phyloP scores from a whole-genome alignment of 2,797 vertebrate genomes.

The Eutrigla gurnardus region DNA sequence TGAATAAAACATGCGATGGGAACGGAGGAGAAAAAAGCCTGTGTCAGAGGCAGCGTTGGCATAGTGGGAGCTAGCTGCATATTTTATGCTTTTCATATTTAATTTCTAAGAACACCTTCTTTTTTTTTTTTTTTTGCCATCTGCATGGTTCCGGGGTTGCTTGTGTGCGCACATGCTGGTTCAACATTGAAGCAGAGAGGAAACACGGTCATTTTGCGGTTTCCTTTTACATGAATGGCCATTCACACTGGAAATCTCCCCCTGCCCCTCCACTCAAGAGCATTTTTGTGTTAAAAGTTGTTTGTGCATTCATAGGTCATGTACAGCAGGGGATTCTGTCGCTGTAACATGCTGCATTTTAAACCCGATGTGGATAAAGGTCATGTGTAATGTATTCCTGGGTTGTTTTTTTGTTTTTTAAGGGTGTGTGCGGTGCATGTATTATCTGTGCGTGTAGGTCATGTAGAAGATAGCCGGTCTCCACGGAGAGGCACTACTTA shows the following conservation, averaged over 20 bases:
- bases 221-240: constrained; percentile 78
- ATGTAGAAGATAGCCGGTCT: constrained; percentile 57
- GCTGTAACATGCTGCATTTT: constrained; percentile 39
- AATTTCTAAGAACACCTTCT: constrained; percentile 82
- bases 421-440: constrained; percentile 28
- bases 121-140: constrained; percentile 46
- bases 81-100: constrained; percentile 82
- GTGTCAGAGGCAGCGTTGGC: constrained; percentile 69
- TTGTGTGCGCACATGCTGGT: constrained; percentile 43
- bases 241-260: constrained; percentile 65
- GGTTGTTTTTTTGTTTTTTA: constrained; percentile 28
- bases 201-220: constrained; percentile 73
- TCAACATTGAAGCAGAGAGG: constrained; percentile 58
- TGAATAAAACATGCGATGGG: constrained; percentile 82
- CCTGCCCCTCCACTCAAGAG: constrained; percentile 53
- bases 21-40: constrained; percentile 65
- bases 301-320: constrained; percentile 62
- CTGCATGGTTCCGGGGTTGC: constrained; percentile 57
- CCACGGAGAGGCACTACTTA: constrained; percentile 52
- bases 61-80: constrained; percentile 75
- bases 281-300: constrained; percentile 69
- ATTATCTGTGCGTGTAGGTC: constrained; percentile 60
- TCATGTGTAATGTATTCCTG: constrained; percentile 62
- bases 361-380: constrained; percentile 47
- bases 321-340: constrained; percentile 39